These are phyloP conservation scores for Drosophila parthenogenetica DNA, from an alignment of 2,888 invertebrate species.

Conservation along the genomic window DNA sequence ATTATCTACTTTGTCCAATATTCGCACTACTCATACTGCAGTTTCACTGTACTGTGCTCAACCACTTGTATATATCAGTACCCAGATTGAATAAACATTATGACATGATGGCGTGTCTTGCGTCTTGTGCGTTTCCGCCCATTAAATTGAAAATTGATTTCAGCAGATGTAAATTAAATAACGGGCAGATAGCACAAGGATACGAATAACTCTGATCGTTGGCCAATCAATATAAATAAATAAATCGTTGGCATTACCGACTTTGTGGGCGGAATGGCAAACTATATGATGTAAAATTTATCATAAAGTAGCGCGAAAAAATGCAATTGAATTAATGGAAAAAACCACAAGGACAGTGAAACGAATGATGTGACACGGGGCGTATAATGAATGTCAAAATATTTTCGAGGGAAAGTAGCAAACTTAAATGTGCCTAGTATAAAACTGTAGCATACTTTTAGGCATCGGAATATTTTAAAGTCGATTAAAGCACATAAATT, in stretches of 20 bases:
- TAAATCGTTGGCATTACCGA: slow-evolving; percentile 24
- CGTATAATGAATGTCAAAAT: slow-evolving; percentile 53
- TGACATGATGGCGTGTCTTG: slow-evolving; percentile 8
- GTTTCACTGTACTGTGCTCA: not conserved
- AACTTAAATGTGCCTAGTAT: too few species aligned
- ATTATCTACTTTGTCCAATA: too few species aligned
- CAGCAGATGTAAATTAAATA: slow-evolving; percentile 37
- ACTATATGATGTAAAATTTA: slow-evolving; percentile 34
- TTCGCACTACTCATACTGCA: not conserved
- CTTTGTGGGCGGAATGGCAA: slow-evolving; percentile 5
- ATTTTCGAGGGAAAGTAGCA: slow-evolving; percentile 27
- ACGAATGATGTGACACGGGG: slow-evolving; percentile 23
- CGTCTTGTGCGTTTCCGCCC: slow-evolving; percentile 7
- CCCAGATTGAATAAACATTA: slow-evolving; percentile 26
- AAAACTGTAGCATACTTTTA: slow-evolving; percentile 2
- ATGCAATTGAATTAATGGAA: slow-evolving; percentile 61
- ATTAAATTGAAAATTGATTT: slow-evolving; percentile 37
- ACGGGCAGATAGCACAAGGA: not conserved
- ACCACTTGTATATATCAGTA: not conserved
- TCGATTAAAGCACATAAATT: not conserved
- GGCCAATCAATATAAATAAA: slow-evolving; percentile 29
- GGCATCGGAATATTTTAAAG: not conserved
- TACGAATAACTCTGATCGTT: not conserved
- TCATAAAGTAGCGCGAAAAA: slow-evolving; percentile 23
- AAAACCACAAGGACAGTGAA: slow-evolving; percentile 8